phyloP scores from a whole-genome alignment of 64 coral and sea anemone species.

The Montipora capricornis region DNA sequence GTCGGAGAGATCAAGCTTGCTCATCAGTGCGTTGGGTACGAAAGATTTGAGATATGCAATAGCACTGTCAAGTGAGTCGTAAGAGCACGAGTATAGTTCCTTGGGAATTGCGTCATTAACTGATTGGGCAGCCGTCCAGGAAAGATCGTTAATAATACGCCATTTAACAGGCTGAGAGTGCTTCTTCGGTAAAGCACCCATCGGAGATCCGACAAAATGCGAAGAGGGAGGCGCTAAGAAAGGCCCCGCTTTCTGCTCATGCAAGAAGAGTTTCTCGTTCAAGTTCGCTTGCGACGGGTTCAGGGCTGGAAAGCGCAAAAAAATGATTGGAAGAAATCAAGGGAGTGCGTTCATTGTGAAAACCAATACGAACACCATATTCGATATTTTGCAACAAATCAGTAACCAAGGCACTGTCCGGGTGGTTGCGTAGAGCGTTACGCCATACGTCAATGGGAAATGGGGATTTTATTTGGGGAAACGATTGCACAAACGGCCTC shows the following conservation, averaged over 20 bases:
- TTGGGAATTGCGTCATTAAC: slow-evolving; percentile 12
- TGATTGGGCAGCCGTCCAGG: slow-evolving; percentile 12
- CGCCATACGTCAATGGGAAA: not conserved
- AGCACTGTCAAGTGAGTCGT: slow-evolving; percentile 6
- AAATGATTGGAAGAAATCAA: slow-evolving; percentile 3
- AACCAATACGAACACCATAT: slow-evolving; percentile 41
- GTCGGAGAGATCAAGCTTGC: slow-evolving; percentile 2
- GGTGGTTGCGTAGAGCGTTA: not conserved
- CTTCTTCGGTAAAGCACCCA: slow-evolving; percentile 38
- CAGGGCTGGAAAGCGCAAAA: not conserved
- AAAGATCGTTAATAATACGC: slow-evolving; percentile 30
- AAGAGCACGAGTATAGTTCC: not conserved
- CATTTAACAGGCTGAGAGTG: slow-evolving; percentile 26
- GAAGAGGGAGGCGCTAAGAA: not conserved
- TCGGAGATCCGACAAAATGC: not conserved
- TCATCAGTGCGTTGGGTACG: not conserved
- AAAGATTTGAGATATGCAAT: not conserved
- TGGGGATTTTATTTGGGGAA: not conserved
- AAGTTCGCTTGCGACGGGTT: not conserved
- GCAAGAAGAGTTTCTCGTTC: not conserved
- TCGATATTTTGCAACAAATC: slow-evolving; percentile 1
- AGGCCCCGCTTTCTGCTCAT: not conserved
- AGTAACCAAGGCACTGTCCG: slow-evolving; percentile 14
- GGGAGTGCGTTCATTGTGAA: not conserved
- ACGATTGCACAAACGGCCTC: not conserved